phyloP scores from a whole-genome alignment of 2,888 invertebrate genomes.

The Lepidonotus clava region DNA sequence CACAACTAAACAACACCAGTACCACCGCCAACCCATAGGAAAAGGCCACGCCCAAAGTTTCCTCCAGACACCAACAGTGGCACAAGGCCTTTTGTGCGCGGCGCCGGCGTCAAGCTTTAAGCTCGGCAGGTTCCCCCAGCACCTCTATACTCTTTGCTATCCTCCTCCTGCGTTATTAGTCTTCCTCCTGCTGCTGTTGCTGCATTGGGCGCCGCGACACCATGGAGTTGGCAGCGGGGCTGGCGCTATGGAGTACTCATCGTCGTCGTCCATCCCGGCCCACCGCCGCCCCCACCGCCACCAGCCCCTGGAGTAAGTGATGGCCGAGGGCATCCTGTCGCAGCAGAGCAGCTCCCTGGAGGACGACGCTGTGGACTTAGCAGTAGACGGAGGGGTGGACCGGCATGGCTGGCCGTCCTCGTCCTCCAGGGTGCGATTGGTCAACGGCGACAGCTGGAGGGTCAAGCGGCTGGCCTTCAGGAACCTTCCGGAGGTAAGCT shows the following conservation, averaged over 20 bases:
- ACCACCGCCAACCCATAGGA: neutral
- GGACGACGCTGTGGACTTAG: neutral
- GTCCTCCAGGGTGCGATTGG: neutral
- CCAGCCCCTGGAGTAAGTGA: neutral
- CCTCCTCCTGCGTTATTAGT: neutral
- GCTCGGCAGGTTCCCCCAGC: neutral
- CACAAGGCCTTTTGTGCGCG: neutral
- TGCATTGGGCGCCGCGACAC: neutral
- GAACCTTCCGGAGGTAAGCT: slow-evolving; percentile 27
- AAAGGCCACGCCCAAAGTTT: neutral
- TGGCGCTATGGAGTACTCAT: neutral
- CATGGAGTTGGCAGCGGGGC: neutral
- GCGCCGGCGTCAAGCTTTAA: neutral
- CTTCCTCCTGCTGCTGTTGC: neutral
- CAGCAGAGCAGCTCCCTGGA: no score
- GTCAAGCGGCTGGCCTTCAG: neutral
- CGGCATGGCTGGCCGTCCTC: neutral
- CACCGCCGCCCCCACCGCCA: neutral
- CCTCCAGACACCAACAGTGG: neutral
- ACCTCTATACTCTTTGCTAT: neutral
- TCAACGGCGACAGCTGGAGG: slow-evolving; percentile 29
- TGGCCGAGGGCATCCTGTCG: neutral
- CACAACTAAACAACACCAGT: neutral
- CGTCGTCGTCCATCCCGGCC: neutral
- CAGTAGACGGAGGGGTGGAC: neutral